phyloP scores from a whole-genome alignment of 2,888 invertebrate genomes.

The Anorthoa munda region DNA sequence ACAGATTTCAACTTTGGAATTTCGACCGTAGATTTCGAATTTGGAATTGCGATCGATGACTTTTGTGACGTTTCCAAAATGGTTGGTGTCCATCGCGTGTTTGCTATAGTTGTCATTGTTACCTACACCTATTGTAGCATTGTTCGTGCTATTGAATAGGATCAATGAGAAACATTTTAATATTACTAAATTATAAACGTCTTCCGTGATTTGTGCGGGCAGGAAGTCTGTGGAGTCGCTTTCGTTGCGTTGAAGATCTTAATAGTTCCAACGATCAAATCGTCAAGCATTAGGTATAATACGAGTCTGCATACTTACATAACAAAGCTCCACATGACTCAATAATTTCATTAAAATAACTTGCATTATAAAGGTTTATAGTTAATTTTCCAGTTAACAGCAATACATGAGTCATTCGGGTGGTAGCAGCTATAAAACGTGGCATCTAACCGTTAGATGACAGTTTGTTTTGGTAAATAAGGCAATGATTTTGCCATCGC shows the following conservation, averaged over 20 bases:
- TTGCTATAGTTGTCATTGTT: slow-evolving; percentile 90
- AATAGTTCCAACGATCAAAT: too few relatives aligned
- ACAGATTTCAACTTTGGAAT: slow-evolving; percentile 55
- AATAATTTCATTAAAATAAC: not conserved
- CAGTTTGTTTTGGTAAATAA: too few relatives aligned
- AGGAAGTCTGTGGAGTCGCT: slow-evolving; percentile 53
- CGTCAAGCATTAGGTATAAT: too few relatives aligned
- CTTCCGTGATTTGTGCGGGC: slow-evolving; percentile 82
- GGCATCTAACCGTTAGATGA: too few relatives aligned
- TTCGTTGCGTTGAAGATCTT: not conserved
- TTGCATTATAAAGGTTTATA: not conserved
- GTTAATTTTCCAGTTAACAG: not conserved
- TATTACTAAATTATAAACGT: slow-evolving; percentile 91
- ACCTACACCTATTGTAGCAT: slow-evolving; percentile 89
- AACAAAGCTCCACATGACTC: not conserved
- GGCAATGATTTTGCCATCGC: too few relatives aligned
- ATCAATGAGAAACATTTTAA: slow-evolving; percentile 91
- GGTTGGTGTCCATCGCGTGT: slow-evolving; percentile 82
- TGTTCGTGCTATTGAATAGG: slow-evolving; percentile 85
- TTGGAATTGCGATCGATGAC: slow-evolving; percentile 5
- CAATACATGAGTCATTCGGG: too few relatives aligned
- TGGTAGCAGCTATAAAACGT: too few relatives aligned
- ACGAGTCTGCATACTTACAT: not conserved
- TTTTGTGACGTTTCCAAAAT: slow-evolving; percentile 66
- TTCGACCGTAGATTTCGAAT: slow-evolving; percentile 23